A percentile compares a stretch with the other conserved stretches of the same genome.
Evolutionary conservation across 2,113 vertebrate species (phyloP).

Genomic region (Camelus dromedarius): DNA sequence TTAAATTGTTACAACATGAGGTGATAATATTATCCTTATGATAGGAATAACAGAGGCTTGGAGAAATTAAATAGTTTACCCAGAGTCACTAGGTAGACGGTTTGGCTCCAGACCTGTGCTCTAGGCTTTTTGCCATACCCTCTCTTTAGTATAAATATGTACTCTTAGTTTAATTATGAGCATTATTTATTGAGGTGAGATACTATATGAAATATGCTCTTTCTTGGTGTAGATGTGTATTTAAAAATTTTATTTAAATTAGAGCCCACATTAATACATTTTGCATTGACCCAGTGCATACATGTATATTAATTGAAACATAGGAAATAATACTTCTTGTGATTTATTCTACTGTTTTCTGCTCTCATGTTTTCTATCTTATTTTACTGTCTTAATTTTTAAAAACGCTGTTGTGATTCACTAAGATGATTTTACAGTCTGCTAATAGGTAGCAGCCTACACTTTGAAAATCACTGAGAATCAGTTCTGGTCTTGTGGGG

Average conservation of each 20-base stretch:
- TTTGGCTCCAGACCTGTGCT: neutral
- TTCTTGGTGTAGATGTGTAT: neutral
- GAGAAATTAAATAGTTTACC: neutral
- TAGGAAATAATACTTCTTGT: neutral
- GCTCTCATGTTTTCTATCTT: neutral
- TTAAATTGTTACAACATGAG: neutral
- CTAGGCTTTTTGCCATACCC: neutral
- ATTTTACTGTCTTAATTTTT: constrained; percentile 6
- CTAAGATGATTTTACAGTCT: neutral
- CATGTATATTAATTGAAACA: neutral
- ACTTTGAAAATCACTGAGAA: neutral
- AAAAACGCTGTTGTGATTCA: neutral
- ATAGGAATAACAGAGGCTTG: neutral
- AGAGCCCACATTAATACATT: neutral
- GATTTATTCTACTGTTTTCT: neutral
- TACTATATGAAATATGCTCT: neutral
- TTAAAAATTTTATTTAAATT: neutral
- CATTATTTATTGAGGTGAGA: neutral
- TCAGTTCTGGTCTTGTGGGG: neutral
- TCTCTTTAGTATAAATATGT: neutral
- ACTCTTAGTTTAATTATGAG: neutral
- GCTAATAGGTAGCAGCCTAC: neutral
- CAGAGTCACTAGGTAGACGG: neutral
- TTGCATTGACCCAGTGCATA: neutral
- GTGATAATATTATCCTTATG: neutral